Base-by-base conservation (phyloP, 2,113 vertebrate genomes). In the Plotosus lineatus region DNA sequence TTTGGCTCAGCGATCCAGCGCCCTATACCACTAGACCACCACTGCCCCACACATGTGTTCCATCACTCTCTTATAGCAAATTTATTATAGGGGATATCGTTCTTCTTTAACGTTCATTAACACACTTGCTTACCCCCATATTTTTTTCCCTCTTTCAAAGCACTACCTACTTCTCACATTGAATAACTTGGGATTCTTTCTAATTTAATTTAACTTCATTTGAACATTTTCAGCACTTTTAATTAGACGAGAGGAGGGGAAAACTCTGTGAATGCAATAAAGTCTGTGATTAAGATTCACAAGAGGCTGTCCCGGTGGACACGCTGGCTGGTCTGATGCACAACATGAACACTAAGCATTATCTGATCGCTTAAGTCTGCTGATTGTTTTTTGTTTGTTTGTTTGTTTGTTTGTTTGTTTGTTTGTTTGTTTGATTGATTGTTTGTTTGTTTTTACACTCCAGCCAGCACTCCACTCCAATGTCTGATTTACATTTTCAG, bases 171-270 rank as follows among this genome's bases (percentile, higher is more conserved):
- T 83, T 44, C 48, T 50, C 19, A 51, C 46, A 60, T 75, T 68
- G 28, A 28, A 28, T 77, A 77, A 66, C 28, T 21, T 56, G 65
- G 76, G 53, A 69, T 78, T 58, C 26, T 60, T 68, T 86, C 61
- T 83, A 56, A 82, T 85, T 85, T 80, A 46, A 75, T 78, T 87
- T 77, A 72, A 46, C 79, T 82, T 87, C 74, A 88, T 88, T 88
- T 90, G 83, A 82, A 76, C 86, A 86, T 87, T 87, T 89, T 88
- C 75, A 82, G 80, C 84, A 85, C 77, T 88, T 90, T 78, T 90
- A 89, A 88, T 90, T 89, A 89, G 84, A 73, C 69, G 75, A 78
- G 75, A 61, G 58, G 68, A 80, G 44, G 63, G 40, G 72, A 75
- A 78, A 84, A 76, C 68, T 79, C 80, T 87, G 80, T 19, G 83